phyloP scores from a whole-genome alignment of 2,113 vertebrate species.

The Psephotus haematonotus region DNA sequence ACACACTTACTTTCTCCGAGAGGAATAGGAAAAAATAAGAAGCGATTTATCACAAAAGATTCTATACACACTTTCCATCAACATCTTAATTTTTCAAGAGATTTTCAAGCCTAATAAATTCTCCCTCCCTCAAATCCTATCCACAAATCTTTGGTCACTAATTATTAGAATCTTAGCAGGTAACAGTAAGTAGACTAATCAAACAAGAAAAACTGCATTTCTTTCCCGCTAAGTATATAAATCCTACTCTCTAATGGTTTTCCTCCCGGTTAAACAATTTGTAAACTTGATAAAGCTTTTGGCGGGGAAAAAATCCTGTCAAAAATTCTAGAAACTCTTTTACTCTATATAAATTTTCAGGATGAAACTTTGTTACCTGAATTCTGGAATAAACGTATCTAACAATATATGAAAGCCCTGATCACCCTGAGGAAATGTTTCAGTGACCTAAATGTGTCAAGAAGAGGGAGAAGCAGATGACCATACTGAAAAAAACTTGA shows the following conservation, averaged over 20 bases:
- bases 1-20: neutral
- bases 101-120: neutral
- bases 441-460: conserved; percentile 43
- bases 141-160: neutral
- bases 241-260: neutral
- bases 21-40: neutral
- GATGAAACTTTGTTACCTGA: neutral
- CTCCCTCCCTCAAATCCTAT: neutral
- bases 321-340: neutral
- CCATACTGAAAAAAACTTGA: neutral
- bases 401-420: neutral
- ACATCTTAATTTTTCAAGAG: neutral
- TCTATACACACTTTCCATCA: neutral
- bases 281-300: neutral
- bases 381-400: neutral
- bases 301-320: neutral
- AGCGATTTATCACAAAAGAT: neutral
- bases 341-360: neutral
- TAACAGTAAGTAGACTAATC: neutral
- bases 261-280: neutral
- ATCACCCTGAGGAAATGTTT: neutral
- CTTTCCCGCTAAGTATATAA: conserved; percentile 17
- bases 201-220: conserved; percentile 21
- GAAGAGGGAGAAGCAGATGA: neutral
- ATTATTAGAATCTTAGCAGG: neutral